phyloP scores from a whole-genome alignment of 2,113 vertebrate species.

The Plotosus lineatus region DNA sequence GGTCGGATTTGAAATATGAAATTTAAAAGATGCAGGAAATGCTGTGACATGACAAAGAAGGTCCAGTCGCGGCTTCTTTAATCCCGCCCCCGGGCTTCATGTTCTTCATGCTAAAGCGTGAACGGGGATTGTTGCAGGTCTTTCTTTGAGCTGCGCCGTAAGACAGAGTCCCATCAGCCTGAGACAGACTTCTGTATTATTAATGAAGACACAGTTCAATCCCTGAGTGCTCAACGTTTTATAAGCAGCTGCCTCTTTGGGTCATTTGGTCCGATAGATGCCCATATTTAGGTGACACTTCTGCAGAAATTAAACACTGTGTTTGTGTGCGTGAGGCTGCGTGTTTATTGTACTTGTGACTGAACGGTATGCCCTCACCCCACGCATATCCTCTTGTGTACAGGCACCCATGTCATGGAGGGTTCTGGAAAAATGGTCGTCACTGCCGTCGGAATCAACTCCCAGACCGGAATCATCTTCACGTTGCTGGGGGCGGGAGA shows the following conservation, averaged over 20 bases:
- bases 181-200: not conserved
- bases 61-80: not conserved
- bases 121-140: not conserved
- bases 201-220: not conserved
- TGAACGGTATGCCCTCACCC: constrained; percentile 13
- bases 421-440: constrained; percentile 99
- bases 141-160: not conserved
- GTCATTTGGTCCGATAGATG: constrained; percentile 7
- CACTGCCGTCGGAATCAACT: constrained; percentile 95
- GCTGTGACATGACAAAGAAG: not conserved
- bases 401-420: constrained; percentile 99
- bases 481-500: constrained; percentile 88
- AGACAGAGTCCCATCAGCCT: not conserved
- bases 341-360: constrained; percentile 13
- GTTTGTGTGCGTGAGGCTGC: constrained; percentile 41
- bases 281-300: constrained; percentile 35
- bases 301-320: constrained; percentile 23
- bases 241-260: constrained; percentile 18
- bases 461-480: constrained; percentile 99
- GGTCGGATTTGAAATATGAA: not conserved
- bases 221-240: not conserved
- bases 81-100: not conserved
- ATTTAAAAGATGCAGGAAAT: not conserved
- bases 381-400: constrained; percentile 45
- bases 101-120: not conserved